phyloP scores from a whole-genome alignment of 2,888 invertebrate genomes.

The Branchellion lobata region DNA sequence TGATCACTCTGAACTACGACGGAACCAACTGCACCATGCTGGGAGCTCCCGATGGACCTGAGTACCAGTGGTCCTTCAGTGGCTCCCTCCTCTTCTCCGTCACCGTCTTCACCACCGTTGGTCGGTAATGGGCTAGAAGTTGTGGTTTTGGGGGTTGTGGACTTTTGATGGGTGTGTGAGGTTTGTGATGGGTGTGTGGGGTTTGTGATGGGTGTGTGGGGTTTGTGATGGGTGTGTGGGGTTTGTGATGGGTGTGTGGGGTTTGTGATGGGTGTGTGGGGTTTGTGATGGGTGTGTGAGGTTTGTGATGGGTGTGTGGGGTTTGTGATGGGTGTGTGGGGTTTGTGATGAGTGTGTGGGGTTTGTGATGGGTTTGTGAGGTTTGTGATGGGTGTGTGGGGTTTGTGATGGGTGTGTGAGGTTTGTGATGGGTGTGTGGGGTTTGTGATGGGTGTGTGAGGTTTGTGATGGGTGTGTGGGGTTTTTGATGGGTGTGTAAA shows the following conservation, averaged over 20 bases:
- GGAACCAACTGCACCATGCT: conserved; percentile 58
- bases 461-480: too few species aligned
- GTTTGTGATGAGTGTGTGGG: too few species aligned
- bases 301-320: too few species aligned
- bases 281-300: too few species aligned
- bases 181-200: not conserved
- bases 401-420: too few species aligned
- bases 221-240: not conserved
- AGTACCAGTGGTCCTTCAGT: conserved; percentile 59
- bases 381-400: too few species aligned
- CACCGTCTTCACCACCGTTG: conserved; percentile 61
- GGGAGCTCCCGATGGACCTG: conserved; percentile 56
- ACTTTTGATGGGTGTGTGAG: not conserved
- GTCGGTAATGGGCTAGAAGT: conserved; percentile 50
- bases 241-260: not conserved
- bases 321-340: too few species aligned
- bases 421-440: too few species aligned
- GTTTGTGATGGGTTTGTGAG: too few species aligned
- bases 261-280: not conserved
- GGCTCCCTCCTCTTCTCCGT: conserved; percentile 61
- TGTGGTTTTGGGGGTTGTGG: not conserved
- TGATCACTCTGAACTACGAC: conserved; percentile 58
- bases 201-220: not conserved
- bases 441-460: too few species aligned
- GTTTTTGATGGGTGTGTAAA: too few species aligned